These are phyloP conservation scores for Poecilia velifera DNA, from an alignment of 2,797 vertebrate genomes.

Conservation along the genomic window DNA sequence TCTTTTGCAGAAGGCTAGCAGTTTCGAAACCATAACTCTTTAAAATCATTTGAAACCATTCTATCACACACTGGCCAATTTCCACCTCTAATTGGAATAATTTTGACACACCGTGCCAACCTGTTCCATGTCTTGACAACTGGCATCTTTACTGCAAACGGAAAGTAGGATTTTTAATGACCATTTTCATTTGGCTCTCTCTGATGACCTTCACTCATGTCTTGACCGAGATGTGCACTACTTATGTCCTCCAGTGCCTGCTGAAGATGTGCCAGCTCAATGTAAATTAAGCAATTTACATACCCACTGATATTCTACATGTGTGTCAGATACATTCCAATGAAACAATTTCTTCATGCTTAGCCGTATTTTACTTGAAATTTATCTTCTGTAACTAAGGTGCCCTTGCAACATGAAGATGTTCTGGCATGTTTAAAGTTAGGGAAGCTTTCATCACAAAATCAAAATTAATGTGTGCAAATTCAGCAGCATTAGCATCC, in stretches of 20 bases:
- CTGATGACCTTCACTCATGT: neutral
- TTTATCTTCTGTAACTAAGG: neutral
- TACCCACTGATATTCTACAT: neutral
- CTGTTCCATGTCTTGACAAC: neutral
- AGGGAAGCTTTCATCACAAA: conserved; percentile 1
- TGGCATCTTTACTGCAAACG: neutral
- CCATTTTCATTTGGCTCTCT: neutral
- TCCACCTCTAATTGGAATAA: neutral
- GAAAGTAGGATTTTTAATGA: neutral
- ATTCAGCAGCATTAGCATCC: conserved; percentile 39
- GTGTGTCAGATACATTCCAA: neutral
- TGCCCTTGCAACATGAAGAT: neutral
- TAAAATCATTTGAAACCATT: neutral
- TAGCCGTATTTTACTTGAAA: neutral
- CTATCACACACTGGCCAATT: neutral
- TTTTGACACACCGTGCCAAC: neutral
- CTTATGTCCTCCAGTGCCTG: neutral
- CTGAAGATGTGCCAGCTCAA: neutral
- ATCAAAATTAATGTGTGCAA: conserved; percentile 19
- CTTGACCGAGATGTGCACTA: neutral
- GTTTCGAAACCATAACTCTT: neutral
- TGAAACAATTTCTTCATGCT: neutral
- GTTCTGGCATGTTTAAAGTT: conserved; percentile 10
- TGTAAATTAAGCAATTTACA: neutral
- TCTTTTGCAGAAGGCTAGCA: neutral